Evolutionary conservation across 2,113 vertebrate species (phyloP), one percentile per base, ranked within the genome.

Genomic region (Halcyon malimbica): DNA sequence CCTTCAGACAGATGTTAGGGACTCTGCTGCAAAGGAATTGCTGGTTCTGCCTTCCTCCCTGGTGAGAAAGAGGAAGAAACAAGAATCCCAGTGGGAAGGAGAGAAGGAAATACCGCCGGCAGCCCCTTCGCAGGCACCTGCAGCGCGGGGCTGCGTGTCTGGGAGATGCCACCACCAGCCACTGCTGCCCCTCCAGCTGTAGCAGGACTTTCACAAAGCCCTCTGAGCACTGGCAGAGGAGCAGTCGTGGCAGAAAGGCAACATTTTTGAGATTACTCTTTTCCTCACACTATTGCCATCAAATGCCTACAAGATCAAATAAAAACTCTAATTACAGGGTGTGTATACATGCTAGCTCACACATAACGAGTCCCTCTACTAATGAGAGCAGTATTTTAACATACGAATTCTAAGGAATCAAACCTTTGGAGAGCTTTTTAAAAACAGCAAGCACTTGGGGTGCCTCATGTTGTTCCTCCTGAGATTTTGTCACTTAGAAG

Each of bases 371-470:
- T 76, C 91, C 81, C 70, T 59, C 10, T 1, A 68, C 88, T 92
- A 89, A 87, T 3, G 41, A 94, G 39, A 8, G 29, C 42, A 11
- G 54, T 46, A 73, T 87, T 96, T 87, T 44, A 92, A 78, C 3
- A 11, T 82, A 20, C 68, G 73, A 76, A 87, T 92, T 87, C 28
- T 3, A 65, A 74, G 93, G 77, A 95, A 85, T 37, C 24, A 12
- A 37, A 31, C 53, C 94, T 95, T 93, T 16, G n/a, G 95, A 95
- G 94, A 97, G 88, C 65, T 87, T 82, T 89, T 56, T 78, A 75
- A 83, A 84, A 95, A 20, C 77, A 83, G 50, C 74, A 79, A 70
- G 83, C 86, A 94, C 69, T 81, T 93, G 94, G 69, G 86, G 77
- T 75, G 83, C 92, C 95, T 90, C 83, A 94, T 54, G 81, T 51